A percentile compares a stretch with the other conserved stretches of the same genome.
Evolutionary conservation across 2,113 vertebrate species (phyloP).

Genomic region (Dasypus novemcinctus): DNA sequence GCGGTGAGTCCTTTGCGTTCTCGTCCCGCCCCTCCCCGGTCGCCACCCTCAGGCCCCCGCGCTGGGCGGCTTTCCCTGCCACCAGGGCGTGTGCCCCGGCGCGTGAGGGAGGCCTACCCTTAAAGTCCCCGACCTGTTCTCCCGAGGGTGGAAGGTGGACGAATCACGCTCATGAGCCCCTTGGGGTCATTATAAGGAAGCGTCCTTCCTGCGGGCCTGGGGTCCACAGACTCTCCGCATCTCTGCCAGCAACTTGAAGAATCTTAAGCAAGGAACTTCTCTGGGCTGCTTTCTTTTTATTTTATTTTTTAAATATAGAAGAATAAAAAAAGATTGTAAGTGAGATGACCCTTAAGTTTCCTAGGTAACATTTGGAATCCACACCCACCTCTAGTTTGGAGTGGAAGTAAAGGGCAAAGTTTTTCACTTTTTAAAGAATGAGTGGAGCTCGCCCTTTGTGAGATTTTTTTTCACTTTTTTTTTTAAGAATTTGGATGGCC

Average conservation of each 20-base stretch:
- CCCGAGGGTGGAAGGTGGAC: background rate
- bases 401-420: background rate
- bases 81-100: background rate
- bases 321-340: background rate
- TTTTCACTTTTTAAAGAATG: background rate
- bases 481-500: background rate
- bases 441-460: background rate
- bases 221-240: background rate
- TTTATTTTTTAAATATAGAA: background rate
- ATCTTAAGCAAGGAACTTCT: background rate
- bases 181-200: rapidly evolving
- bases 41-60: background rate
- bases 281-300: background rate
- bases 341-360: background rate
- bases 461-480: background rate
- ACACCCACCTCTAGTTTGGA: background rate
- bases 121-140: too few species aligned
- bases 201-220: too few species aligned
- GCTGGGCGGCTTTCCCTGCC: background rate
- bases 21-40: rapidly evolving
- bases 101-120: background rate
- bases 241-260: too few species aligned
- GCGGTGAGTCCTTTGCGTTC: background rate
- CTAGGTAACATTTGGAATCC: background rate
- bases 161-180: rapidly evolving